Percentiles rank a stretch among this genome's conserved stretches.
Conservation (phyloP, 2,797 vertebrate genomes). For the Liasis olivaceus region DNA sequence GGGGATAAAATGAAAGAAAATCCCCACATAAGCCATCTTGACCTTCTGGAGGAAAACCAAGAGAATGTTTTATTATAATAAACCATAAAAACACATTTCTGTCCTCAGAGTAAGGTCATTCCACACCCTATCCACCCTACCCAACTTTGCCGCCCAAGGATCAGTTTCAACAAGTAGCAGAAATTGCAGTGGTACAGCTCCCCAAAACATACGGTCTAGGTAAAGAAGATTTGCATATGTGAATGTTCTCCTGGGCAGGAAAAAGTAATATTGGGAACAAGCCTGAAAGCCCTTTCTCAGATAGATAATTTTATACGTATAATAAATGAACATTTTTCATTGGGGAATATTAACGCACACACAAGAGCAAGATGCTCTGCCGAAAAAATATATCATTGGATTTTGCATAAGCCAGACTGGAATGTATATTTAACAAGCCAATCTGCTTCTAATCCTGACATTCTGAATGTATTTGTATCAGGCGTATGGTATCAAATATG, state of each 20-base stretch:
- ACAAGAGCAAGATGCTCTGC: too few species aligned
- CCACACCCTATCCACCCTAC: not conserved
- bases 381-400: not conserved
- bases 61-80: too few species aligned
- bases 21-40: too few species aligned
- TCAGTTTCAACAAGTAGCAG: not conserved
- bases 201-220: too few species aligned
- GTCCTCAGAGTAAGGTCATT: not conserved
- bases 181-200: not conserved
- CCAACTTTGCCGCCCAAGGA: not conserved
- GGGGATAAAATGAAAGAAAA: too few species aligned
- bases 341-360: not conserved
- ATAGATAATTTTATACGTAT: not conserved
- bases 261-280: not conserved
- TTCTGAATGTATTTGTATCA: not conserved
- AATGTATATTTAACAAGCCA: not conserved
- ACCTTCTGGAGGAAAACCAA: too few species aligned
- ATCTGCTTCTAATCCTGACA: not conserved
- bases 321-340: not conserved
- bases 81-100: too few species aligned
- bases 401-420: not conserved
- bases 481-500: not conserved
- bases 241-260: not conserved
- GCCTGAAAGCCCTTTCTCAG: not conserved
- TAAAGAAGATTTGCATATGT: not conserved